phyloP scores from a whole-genome alignment of 2,888 invertebrate species.

The Oegoconia quadripuncta region DNA sequence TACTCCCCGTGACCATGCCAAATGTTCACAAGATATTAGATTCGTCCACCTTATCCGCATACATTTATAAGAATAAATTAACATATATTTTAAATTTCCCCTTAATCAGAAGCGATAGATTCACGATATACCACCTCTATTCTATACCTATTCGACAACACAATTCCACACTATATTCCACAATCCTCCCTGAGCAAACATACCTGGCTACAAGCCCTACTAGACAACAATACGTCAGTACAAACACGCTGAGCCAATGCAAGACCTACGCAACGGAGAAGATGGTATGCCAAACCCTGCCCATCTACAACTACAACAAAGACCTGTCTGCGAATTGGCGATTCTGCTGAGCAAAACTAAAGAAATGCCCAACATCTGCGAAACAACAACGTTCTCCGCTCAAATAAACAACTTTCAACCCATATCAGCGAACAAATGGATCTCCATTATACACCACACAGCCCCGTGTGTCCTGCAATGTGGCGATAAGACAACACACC shows the following conservation, averaged over 20 bases:
- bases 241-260: not conserved
- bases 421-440: not conserved
- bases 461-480: not conserved
- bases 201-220: constrained; percentile 26
- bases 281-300: not conserved
- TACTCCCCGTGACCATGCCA: no score
- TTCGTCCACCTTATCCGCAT: no score
- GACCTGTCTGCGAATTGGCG: constrained; percentile 1
- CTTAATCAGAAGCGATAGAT: constrained; percentile 19
- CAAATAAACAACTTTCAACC: constrained; percentile 1
- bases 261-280: not conserved
- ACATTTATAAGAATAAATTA: no score
- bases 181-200: constrained; percentile 30
- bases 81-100: no score
- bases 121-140: constrained; percentile 27
- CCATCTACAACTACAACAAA: not conserved
- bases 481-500: not conserved
- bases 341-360: not conserved
- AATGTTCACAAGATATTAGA: no score
- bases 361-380: not conserved
- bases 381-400: not conserved
- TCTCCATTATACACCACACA: not conserved
- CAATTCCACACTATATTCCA: constrained; percentile 24
- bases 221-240: constrained; percentile 6
- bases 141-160: constrained; percentile 29